Percentiles rank a stretch among this genome's conserved stretches.
Conservation (phyloP, 2,797 vertebrate species). For the Peromyscus nudipes region DNA sequence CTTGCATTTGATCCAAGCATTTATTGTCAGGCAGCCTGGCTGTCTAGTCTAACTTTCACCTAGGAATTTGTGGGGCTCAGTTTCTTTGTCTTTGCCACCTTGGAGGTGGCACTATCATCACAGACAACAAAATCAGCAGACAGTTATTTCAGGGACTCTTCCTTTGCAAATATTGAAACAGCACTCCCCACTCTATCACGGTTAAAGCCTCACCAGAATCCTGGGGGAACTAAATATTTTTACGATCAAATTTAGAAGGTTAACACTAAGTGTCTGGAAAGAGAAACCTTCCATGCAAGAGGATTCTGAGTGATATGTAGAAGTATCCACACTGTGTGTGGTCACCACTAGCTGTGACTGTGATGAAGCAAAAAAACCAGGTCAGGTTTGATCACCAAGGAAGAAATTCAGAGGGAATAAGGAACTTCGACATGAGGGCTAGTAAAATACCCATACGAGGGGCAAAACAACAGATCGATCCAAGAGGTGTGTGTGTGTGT, state of each 20-base stretch:
- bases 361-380: not conserved
- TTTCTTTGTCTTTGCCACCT: conserved; percentile 63
- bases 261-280: conserved; percentile 10
- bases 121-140: conserved; percentile 70
- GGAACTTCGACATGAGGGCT: not conserved
- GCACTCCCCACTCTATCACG: conserved; percentile 34
- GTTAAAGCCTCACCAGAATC: conserved; percentile 64
- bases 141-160: conserved; percentile 69
- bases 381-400: not conserved
- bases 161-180: conserved; percentile 42
- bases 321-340: not conserved
- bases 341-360: not conserved
- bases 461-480: not conserved
- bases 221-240: conserved; percentile 71
- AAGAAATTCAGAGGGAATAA: not conserved
- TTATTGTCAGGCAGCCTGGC: conserved; percentile 61
- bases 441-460: not conserved
- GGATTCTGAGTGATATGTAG: not conserved
- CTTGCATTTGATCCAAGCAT: not conserved
- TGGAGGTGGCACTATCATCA: conserved; percentile 69
- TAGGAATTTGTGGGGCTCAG: conserved; percentile 71
- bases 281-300: not conserved
- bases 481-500: not conserved
- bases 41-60: conserved; percentile 69
- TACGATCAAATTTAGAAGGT: conserved; percentile 18